A percentile compares a stretch with the other conserved stretches of the same genome.
phyloP scores from a whole-genome alignment of 1,140 invertebrate genomes.

The Apis dorsata region DNA sequence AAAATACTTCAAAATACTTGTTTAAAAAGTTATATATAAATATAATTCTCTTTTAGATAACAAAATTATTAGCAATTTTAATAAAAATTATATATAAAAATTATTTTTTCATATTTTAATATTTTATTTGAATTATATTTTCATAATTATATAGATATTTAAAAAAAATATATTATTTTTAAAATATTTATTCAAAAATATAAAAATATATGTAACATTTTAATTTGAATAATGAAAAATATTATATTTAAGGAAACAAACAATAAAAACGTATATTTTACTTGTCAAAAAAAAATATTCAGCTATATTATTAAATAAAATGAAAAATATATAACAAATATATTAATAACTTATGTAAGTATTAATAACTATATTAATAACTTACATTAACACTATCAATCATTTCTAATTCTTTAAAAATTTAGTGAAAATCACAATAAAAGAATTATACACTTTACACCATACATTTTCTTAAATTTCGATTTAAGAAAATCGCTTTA shows the following conservation, averaged over 20 bases:
- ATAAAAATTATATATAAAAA: too few species aligned
- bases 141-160: not conserved
- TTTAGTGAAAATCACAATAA: too few species aligned
- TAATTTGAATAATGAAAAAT: not conserved
- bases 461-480: not conserved
- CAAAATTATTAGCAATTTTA: too few species aligned
- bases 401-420: not conserved
- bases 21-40: too few species aligned
- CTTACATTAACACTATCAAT: not conserved
- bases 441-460: not conserved
- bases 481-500: not conserved
- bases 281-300: not conserved
- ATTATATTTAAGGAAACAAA: too few species aligned
- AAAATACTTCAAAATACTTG: too few species aligned
- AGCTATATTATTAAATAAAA: not conserved
- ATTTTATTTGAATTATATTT: too few species aligned
- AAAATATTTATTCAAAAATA: not conserved
- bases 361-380: too few species aligned
- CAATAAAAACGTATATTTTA: not conserved
- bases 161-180: not conserved
- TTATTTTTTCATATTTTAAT: too few species aligned
- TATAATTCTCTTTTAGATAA: too few species aligned
- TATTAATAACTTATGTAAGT: too few species aligned
- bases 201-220: not conserved
- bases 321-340: too few species aligned